A percentile compares a stretch with the other conserved stretches of the same genome.
Conservation (phyloP, 2,797 vertebrate species). For the Amblyopsis hoosieri region DNA sequence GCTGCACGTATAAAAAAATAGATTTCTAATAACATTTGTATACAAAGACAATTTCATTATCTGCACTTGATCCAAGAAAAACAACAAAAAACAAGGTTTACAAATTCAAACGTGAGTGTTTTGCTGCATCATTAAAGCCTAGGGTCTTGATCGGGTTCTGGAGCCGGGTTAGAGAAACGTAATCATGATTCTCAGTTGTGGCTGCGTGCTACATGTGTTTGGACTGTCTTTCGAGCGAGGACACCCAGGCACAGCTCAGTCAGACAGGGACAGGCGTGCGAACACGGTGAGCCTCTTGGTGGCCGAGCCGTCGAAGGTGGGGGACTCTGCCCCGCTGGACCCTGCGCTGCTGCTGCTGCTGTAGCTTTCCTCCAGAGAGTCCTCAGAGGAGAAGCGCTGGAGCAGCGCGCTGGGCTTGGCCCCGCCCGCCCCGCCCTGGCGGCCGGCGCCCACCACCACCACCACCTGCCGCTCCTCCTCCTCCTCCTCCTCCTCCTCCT, state of each 20-base stretch:
- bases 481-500: constrained; percentile 57
- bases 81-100: constrained; percentile 65
- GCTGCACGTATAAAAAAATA: constrained; percentile 74
- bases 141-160: constrained; percentile 45
- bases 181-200: constrained; percentile 33
- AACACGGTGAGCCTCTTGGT: constrained; percentile 82
- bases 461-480: constrained; percentile 32
- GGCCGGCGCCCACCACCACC: constrained; percentile 27
- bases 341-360: constrained; percentile 81
- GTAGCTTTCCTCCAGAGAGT: constrained; percentile 86
- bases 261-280: constrained; percentile 84
- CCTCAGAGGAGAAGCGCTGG: constrained; percentile 81
- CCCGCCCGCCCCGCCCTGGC: constrained; percentile 40
- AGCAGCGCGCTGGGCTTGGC: constrained; percentile 59
- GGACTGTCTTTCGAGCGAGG: no score
- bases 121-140: constrained; percentile 55
- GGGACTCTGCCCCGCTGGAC: constrained; percentile 83
- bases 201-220: constrained; percentile 10
- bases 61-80: constrained; percentile 50
- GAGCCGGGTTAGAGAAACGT: constrained; percentile 27
- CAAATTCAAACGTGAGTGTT: constrained; percentile 68
- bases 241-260: constrained; percentile 57
- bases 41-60: constrained; percentile 67
- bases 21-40: constrained; percentile 66
- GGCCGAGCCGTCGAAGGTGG: constrained; percentile 75